Evolutionary conservation across 2,113 vertebrate species (phyloP), one percentile per base, ranked within the genome.

Genomic region (Notothenia coriiceps): DNA sequence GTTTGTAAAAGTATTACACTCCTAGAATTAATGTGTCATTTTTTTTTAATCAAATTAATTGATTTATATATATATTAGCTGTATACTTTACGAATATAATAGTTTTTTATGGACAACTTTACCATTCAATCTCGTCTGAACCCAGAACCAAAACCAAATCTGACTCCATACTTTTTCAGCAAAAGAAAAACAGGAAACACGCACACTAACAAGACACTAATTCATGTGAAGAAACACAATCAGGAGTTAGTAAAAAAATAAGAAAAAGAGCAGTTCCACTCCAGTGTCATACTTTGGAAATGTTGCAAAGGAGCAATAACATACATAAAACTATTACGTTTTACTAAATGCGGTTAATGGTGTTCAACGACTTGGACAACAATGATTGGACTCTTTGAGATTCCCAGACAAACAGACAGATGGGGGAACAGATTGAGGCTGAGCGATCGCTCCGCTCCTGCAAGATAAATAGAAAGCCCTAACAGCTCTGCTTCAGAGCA

Each of bases 371-470:
- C 29, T 20, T 18, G 4, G 47, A 14, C 47, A 79, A 3, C 2
- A 55, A 13, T 64, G 15, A 56, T 33, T 56, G 11, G 35, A 60
- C 61, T 80, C 60, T 29, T 29, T 29, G 29, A 29, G 49, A 63
- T 46, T 47, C 63, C 13, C 5, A 61, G 46, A 61, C 17, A 44
- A 14, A 18, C 46, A 67, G 44, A n/a, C 65, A 54, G 65, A 62
- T 54, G 66, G 17, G 10, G 29, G 35, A 54, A 63, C 35, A 70
- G 56, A 52, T 47, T 10, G 49, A 55, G 56, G 29, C 46, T 25
- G 9, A 63, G 20, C 20, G 2, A 5, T 43, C 4, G 4, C 20
- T 35, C 29, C 13, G 29, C 54, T 2, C 5, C 18, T 7, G 20
- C n/a, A 51, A 7, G 6, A 33, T 49, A 15, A 59, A 33, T 50